Evolutionary conservation across 2,797 vertebrate species (phyloP).

Genomic region (Acanthopagrus latus): DNA sequence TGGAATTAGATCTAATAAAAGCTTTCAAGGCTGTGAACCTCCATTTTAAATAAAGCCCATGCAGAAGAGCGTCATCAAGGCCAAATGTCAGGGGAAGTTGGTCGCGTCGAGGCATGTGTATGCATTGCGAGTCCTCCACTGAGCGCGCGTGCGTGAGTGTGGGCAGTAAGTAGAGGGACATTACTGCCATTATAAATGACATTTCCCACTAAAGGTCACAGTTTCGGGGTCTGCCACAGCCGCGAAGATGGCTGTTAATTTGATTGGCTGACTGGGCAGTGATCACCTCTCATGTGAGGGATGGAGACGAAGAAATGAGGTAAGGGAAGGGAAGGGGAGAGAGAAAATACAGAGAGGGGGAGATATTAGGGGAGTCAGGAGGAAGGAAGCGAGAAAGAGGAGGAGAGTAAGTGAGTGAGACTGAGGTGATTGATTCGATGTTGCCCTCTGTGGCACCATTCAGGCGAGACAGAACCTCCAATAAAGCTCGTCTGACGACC

Average conservation of each 20-base stretch:
- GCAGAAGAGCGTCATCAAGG: slow-evolving; percentile 63
- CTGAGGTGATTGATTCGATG: slow-evolving; percentile 82
- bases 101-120: slow-evolving; percentile 52
- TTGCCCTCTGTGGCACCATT: slow-evolving; percentile 82
- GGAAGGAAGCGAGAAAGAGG: slow-evolving; percentile 64
- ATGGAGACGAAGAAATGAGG: slow-evolving; percentile 35
- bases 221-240: slow-evolving; percentile 68
- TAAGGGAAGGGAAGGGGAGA: not conserved
- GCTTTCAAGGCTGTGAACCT: slow-evolving; percentile 49
- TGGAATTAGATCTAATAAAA: slow-evolving; percentile 52
- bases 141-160: slow-evolving; percentile 10
- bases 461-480: slow-evolving; percentile 84
- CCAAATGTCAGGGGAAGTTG: slow-evolving; percentile 65
- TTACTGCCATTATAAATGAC: slow-evolving; percentile 84
- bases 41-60: slow-evolving; percentile 52
- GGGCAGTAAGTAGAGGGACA: slow-evolving; percentile 78
- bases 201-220: slow-evolving; percentile 85
- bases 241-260: slow-evolving; percentile 77
- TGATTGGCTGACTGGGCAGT: slow-evolving; percentile 81
- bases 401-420: slow-evolving; percentile 76
- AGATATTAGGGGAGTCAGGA: slow-evolving; percentile 66
- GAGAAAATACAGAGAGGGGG: slow-evolving; percentile 24
- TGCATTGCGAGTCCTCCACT: slow-evolving; percentile 36
- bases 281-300: slow-evolving; percentile 68
- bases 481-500: slow-evolving; percentile 83